A percentile compares a stretch with the other conserved stretches of the same genome.
Conservation (phyloP, 2,113 vertebrate genomes). For the Falco punctatus region DNA sequence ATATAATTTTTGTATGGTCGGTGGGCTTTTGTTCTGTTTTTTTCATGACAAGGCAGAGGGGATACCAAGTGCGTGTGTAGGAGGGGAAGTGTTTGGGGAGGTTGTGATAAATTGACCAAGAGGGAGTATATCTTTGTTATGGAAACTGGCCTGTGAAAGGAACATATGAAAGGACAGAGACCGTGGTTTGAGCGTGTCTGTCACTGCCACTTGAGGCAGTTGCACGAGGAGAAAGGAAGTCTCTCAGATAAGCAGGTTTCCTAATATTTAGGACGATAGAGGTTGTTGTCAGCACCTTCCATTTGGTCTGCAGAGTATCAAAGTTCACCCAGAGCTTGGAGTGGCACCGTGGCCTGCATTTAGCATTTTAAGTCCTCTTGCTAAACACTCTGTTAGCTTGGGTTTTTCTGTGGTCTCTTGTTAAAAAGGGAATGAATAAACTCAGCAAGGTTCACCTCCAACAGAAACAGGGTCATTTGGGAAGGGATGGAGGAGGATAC, state of each 20-base stretch:
- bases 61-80: neutral
- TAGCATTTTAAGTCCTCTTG: neutral
- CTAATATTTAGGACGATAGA: neutral
- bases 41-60: neutral
- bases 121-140: conserved; percentile 30
- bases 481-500: neutral
- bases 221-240: neutral
- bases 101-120: conserved; percentile 30
- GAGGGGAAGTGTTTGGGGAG: neutral
- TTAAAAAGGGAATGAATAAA: neutral
- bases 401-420: neutral
- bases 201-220: conserved; percentile 7
- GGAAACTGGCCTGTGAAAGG: neutral
- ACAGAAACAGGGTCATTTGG: neutral
- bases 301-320: neutral
- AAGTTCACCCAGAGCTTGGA: neutral
- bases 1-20: conserved; percentile 26
- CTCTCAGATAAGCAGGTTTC: neutral
- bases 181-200: neutral
- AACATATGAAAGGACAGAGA: conserved; percentile 10
- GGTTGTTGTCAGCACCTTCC: neutral
- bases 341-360: neutral
- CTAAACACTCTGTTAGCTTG: neutral
- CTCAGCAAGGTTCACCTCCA: neutral
- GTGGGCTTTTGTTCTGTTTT: conserved; percentile 28